phyloP scores from a whole-genome alignment of 2,113 vertebrate genomes.

The Hydrochoerus hydrochaeris region DNA sequence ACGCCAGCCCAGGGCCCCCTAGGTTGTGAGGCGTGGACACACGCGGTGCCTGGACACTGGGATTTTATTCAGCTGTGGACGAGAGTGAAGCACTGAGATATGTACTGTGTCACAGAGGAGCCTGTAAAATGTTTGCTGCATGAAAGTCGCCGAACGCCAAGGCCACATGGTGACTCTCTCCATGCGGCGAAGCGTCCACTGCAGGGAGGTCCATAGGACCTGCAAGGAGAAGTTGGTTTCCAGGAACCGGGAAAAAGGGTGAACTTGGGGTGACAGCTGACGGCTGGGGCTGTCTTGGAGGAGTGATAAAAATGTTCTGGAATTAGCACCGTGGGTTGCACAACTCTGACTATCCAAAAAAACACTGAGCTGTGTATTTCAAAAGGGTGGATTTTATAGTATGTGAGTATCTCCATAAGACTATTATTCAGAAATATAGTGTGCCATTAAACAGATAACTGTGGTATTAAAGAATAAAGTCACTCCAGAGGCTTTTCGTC shows the following conservation, averaged over 20 bases:
- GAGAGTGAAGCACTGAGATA: background rate
- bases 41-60: background rate
- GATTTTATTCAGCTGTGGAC: background rate
- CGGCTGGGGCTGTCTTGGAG: background rate
- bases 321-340: background rate
- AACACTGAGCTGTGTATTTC: background rate
- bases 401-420: conserved; percentile 26
- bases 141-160: background rate
- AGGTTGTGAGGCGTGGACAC: background rate
- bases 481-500: background rate
- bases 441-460: background rate
- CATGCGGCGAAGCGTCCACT: background rate
- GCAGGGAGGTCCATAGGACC: background rate
- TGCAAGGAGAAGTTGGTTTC: background rate
- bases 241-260: background rate
- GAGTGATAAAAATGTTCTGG: background rate
- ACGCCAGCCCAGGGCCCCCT: background rate
- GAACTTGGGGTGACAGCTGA: background rate
- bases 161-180: background rate
- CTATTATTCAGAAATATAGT: background rate
- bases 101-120: background rate
- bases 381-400: background rate
- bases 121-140: background rate
- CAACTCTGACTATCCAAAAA: background rate
- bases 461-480: conserved; percentile 32